phyloP scores from a whole-genome alignment of 2,888 invertebrate species.

The Omphaloscelis lunosa region DNA sequence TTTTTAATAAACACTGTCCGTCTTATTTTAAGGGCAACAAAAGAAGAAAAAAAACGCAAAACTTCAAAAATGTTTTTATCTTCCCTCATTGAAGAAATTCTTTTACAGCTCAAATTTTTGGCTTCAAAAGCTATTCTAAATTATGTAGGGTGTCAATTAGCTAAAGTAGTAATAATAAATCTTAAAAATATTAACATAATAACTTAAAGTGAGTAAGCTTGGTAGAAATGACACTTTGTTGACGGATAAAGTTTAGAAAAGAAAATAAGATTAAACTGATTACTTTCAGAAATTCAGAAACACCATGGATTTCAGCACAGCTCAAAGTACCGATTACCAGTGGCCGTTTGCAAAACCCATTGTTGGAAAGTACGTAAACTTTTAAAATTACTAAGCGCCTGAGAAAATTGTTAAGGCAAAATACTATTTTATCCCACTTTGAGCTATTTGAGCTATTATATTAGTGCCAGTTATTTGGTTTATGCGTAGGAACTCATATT shows the following conservation, averaged over 20 bases:
- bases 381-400: conserved; percentile 37
- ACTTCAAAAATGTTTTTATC: conserved; percentile 89
- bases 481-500: not conserved
- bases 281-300: conserved; percentile 46
- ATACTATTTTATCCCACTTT: not conserved
- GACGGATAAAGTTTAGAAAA: conserved; percentile 31
- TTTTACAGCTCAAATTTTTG: conserved; percentile 86
- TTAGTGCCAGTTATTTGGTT: not conserved
- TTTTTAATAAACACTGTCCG: conserved; percentile 37
- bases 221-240: conserved; percentile 39
- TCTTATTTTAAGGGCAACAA: conserved; percentile 37
- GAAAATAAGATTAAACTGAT: conserved; percentile 27
- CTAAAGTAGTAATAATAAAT: conserved; percentile 85
- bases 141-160: conserved; percentile 90
- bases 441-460: conserved; percentile 4
- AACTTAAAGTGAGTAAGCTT: conserved; percentile 70
- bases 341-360: conserved; percentile 92
- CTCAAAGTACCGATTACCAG: conserved; percentile 88
- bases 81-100: conserved; percentile 89
- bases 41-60: conserved; percentile 76
- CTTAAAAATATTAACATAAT: conserved; percentile 87
- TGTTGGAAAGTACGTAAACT: conserved; percentile 86
- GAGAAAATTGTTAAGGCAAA: conserved; percentile 30
- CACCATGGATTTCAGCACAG: conserved; percentile 88
- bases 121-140: conserved; percentile 87